These are phyloP conservation scores for Andrena camellia DNA, from an alignment of 2,888 invertebrate genomes.

Conservation along the genomic window DNA sequence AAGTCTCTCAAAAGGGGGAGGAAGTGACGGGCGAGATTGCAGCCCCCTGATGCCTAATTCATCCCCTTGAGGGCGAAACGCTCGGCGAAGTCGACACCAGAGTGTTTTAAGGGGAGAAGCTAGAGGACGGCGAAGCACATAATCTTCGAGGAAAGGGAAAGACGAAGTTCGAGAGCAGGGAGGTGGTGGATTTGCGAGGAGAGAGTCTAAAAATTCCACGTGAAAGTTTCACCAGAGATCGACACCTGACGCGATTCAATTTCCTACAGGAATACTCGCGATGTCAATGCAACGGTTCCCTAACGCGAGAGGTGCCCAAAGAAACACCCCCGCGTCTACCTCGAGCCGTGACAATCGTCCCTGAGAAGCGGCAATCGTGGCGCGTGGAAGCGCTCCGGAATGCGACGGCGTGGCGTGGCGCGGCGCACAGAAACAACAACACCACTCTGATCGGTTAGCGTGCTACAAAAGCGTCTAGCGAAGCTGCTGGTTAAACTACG, in stretches of 20 bases:
- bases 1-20: not conserved
- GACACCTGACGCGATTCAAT: not conserved
- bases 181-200: not conserved
- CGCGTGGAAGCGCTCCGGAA: not conserved
- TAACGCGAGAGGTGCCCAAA: not conserved
- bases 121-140: no score
- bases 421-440: not conserved
- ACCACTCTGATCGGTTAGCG: not conserved
- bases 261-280: not conserved
- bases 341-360: not conserved
- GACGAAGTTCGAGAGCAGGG: not conserved
- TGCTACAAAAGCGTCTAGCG: not conserved
- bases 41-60: not conserved
- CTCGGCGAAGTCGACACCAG: no score
- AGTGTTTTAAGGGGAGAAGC: no score
- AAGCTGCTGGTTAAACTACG: not conserved
- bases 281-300: not conserved
- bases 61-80: no score
- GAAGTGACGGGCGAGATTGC: not conserved
- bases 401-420: constrained; percentile 2
- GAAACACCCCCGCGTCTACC: not conserved
- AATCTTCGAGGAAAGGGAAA: not conserved
- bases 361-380: not conserved
- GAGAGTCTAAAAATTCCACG: not conserved
- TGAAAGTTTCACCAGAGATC: not conserved